These are phyloP conservation scores for Psittacula derbiana DNA, from an alignment of 2,797 vertebrate genomes.

Conservation along the genomic window DNA sequence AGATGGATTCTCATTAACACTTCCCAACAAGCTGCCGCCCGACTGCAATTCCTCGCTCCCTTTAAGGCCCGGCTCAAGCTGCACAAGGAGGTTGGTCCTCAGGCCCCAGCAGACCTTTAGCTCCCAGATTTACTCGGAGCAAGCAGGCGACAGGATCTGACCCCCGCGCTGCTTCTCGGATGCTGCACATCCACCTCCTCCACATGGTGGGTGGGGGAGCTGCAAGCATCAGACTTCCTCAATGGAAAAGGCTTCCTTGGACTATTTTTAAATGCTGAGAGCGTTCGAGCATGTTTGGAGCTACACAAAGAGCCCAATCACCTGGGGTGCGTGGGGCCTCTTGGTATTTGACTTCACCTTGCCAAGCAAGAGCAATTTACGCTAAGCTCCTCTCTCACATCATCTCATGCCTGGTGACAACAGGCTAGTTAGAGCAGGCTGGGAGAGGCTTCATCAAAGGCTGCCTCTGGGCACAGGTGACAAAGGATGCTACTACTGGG, in stretches of 20 bases:
- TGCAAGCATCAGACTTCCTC: slow-evolving; percentile 32
- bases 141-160: not conserved
- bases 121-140: not conserved
- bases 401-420: slow-evolving; percentile 24
- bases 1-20: not conserved
- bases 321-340: not conserved
- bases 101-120: not conserved
- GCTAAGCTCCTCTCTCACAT: not conserved
- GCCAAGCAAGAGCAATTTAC: slow-evolving; percentile 22
- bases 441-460: slow-evolving; percentile 4
- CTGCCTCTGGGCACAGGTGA: slow-evolving; percentile 7
- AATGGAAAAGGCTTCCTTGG: slow-evolving; percentile 34
- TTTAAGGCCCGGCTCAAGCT: not conserved
- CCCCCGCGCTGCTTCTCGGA: not conserved
- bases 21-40: not conserved
- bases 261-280: slow-evolving; percentile 38
- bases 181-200: slow-evolving; percentile 33
- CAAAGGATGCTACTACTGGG: not conserved
- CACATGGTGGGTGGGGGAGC: slow-evolving; percentile 46
- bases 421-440: not conserved
- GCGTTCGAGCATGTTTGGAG: slow-evolving; percentile 18
- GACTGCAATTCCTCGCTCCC: not conserved
- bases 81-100: not conserved
- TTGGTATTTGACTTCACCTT: slow-evolving; percentile 26
- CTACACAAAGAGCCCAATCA: slow-evolving; percentile 52